A percentile compares a stretch with the other conserved stretches of the same genome.
Evolutionary conservation across 2,797 vertebrate species (phyloP).

Genomic region (Crossoptilon crossoptilon): DNA sequence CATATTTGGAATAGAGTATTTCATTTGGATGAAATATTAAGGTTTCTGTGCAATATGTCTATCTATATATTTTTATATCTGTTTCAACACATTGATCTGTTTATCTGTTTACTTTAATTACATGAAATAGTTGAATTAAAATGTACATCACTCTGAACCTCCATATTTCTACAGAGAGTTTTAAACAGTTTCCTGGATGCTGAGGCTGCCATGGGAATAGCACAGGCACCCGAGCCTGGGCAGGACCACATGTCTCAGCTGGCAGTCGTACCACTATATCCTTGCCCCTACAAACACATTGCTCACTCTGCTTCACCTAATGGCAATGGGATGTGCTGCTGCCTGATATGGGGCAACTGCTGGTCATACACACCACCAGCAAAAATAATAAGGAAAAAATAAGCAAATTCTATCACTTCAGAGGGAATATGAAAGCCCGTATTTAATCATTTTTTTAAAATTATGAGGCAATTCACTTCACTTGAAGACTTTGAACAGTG

Average conservation of each 20-base stretch:
- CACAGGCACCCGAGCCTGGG: neutral
- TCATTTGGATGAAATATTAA: slow-evolving; percentile 83
- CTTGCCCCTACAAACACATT: fast-evolving
- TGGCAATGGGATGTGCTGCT: neutral
- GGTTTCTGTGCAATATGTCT: slow-evolving; percentile 78
- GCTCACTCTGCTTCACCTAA: fast-evolving
- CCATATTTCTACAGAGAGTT: slow-evolving; percentile 40
- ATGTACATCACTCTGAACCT: slow-evolving; percentile 71
- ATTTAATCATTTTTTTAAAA: too few species aligned
- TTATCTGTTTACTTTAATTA: slow-evolving; percentile 82
- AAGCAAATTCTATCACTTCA: neutral
- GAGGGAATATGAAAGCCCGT: neutral
- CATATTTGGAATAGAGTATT: slow-evolving; percentile 81
- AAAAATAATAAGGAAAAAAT: neutral
- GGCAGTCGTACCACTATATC: neutral
- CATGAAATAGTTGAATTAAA: slow-evolving; percentile 71
- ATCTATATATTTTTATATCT: slow-evolving; percentile 80
- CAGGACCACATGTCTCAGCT: neutral
- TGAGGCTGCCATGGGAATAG: neutral
- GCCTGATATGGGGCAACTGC: fast-evolving
- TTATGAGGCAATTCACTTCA: neutral
- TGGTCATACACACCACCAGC: neutral
- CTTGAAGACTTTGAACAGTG: neutral
- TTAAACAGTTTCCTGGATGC: slow-evolving; percentile 14
- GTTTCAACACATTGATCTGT: slow-evolving; percentile 82